These are phyloP conservation scores for Mythimna pallens DNA, from an alignment of 2,888 invertebrate genomes.

Conservation along the genomic window DNA sequence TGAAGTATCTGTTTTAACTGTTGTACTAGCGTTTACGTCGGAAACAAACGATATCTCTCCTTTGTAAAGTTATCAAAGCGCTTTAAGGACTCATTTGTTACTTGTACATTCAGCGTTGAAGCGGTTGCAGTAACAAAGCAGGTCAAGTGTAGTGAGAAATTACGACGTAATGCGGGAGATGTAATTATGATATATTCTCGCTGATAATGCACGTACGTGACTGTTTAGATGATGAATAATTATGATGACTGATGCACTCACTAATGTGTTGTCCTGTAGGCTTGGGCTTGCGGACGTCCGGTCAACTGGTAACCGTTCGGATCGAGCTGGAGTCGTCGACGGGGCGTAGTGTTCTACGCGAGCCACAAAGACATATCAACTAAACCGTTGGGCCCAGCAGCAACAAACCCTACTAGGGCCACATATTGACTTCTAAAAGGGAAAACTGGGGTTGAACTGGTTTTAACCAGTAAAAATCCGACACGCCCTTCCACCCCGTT, in stretches of 20 bases:
- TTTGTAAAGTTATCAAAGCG: constrained; percentile 57
- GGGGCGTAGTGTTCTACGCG: too few species aligned
- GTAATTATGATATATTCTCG: constrained; percentile 19
- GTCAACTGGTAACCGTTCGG: too few species aligned
- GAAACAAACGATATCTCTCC: constrained; percentile 54
- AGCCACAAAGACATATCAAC: too few species aligned
- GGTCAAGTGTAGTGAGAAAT: constrained; percentile 51
- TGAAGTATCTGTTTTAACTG: constrained; percentile 52
- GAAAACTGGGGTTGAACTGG: too few species aligned
- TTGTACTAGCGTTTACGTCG: constrained; percentile 46
- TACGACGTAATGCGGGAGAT: constrained; percentile 34
- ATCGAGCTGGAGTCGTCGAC: too few species aligned
- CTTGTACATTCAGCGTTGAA: constrained; percentile 34
- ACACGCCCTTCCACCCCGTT: too few species aligned
- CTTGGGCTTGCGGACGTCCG: too few species aligned
- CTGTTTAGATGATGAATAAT: constrained; percentile 7
- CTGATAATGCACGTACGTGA: constrained; percentile 19
- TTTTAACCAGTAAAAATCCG: too few species aligned
- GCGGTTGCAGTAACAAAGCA: constrained; percentile 50
- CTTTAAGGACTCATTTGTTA: constrained; percentile 48
- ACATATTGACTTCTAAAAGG: too few species aligned
- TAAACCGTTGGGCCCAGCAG: too few species aligned
- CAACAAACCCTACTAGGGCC: too few species aligned
- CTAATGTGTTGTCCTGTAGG: not conserved
- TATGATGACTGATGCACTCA: not conserved